These are phyloP conservation scores for Lordiphosa stackelbergi DNA, from an alignment of 1,140 invertebrate genomes.

Conservation along the genomic window DNA sequence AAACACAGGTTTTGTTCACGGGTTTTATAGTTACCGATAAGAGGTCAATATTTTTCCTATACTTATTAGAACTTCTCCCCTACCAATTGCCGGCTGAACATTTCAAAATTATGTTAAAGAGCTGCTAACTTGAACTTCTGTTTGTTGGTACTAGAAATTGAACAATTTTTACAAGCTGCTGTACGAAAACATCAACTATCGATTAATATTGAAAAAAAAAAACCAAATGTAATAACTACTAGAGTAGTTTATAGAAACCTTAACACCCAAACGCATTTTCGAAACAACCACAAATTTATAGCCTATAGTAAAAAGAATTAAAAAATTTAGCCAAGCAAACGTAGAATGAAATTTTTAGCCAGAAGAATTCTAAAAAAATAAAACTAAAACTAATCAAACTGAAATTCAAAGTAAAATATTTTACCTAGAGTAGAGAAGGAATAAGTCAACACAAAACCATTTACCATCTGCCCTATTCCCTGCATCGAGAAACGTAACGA, in stretches of 20 bases:
- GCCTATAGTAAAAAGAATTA: slow-evolving; percentile 32
- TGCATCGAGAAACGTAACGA: no score
- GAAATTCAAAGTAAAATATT: slow-evolving; percentile 45
- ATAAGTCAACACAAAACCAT: slow-evolving; percentile 25
- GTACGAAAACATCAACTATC: slow-evolving; percentile 10
- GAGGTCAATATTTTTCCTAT: no score
- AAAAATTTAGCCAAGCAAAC: slow-evolving; percentile 40
- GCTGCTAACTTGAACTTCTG: no score
- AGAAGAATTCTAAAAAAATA: slow-evolving; percentile 37
- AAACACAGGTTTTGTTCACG: no score
- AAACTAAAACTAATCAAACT: slow-evolving; percentile 28
- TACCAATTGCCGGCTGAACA: no score
- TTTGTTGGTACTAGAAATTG: no score
- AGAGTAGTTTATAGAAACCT: slow-evolving; percentile 1
- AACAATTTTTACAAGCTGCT: no score
- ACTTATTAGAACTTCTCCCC: no score
- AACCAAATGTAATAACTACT: slow-evolving; percentile 1
- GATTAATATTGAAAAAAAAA: slow-evolving; percentile 21
- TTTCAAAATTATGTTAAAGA: no score
- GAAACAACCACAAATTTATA: slow-evolving; percentile 4
- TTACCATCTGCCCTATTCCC: no score
- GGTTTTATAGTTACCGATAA: no score
- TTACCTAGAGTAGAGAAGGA: slow-evolving; percentile 12
- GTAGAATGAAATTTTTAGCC: slow-evolving; percentile 49
- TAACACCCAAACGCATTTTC: slow-evolving; percentile 3